These are phyloP conservation scores for Tyrophagus putrescentiae DNA, from an alignment of 1,140 invertebrate species.

Conservation along the genomic window DNA sequence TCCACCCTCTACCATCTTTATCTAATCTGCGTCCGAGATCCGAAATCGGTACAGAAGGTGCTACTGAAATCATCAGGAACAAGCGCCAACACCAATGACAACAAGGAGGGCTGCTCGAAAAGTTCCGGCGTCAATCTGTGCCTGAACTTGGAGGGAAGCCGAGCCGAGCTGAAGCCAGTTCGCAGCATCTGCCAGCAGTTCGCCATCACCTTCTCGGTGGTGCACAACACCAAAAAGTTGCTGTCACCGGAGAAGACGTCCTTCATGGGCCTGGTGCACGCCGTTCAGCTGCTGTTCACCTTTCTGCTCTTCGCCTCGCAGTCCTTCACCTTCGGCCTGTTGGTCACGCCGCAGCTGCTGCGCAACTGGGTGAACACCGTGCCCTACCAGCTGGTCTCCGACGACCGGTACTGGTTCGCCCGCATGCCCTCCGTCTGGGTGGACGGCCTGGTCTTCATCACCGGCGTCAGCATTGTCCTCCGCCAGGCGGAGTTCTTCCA, in stretches of 20 bases:
- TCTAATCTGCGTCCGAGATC: neutral
- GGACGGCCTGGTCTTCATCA: constrained; percentile 1
- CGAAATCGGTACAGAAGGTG: neutral
- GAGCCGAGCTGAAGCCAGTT: neutral
- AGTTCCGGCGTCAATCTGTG: neutral
- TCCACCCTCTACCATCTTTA: neutral
- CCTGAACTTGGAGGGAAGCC: neutral
- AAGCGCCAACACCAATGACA: neutral
- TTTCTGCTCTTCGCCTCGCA: neutral
- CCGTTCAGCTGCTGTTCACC: neutral
- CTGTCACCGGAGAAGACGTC: neutral
- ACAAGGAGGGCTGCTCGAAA: neutral
- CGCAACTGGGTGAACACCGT: neutral
- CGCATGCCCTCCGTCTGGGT: neutral
- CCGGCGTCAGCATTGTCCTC: too few species aligned
- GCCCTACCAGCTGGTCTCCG: neutral
- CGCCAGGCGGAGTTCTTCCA: too few species aligned
- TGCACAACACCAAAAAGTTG: constrained; percentile 2
- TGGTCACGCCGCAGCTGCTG: neutral
- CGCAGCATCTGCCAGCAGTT: neutral
- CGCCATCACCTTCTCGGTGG: neutral
- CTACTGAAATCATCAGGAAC: neutral
- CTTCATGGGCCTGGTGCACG: neutral
- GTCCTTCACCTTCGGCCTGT: neutral
- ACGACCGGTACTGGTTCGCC: constrained; percentile 3